A percentile compares a stretch with the other conserved stretches of the same genome.
Conservation (phyloP, 2,888 invertebrate species). For the Leistus spinibarbis region DNA sequence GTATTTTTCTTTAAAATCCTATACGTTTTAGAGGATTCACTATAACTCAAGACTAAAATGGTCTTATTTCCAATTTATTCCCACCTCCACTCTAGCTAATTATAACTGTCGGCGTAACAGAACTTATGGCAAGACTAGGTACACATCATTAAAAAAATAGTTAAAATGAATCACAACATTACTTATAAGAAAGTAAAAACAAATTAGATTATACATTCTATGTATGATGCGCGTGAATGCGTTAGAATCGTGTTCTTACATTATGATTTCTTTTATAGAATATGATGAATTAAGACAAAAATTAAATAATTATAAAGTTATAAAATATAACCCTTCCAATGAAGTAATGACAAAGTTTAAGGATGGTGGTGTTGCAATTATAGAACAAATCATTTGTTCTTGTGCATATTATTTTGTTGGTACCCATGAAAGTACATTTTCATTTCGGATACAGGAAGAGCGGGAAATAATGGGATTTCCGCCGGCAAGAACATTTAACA, state of each 20-base stretch:
- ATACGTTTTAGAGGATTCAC: constrained; percentile 43
- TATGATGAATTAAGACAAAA: constrained; percentile 57
- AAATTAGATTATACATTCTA: too few relatives aligned
- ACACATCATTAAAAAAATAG: too few relatives aligned
- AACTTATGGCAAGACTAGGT: too few relatives aligned
- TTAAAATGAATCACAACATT: too few relatives aligned
- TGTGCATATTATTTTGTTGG: constrained; percentile 88
- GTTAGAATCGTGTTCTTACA: too few relatives aligned
- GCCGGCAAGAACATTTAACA: constrained; percentile 83
- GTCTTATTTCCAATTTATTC: too few relatives aligned
- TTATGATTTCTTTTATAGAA: constrained; percentile 54
- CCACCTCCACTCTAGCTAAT: too few relatives aligned
- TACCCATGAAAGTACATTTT: constrained; percentile 93
- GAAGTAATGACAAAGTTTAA: constrained; percentile 62
- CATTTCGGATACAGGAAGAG: constrained; percentile 96
- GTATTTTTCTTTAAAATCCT: constrained; percentile 39
- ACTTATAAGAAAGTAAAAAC: too few relatives aligned
- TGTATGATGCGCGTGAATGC: neutral
- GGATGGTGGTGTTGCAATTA: constrained; percentile 89
- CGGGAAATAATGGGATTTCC: constrained; percentile 92
- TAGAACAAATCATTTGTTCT: constrained; percentile 95
- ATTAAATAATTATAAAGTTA: constrained; percentile 55
- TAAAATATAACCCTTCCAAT: constrained; percentile 58
- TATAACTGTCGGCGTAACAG: too few relatives aligned
- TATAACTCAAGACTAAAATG: too few relatives aligned